These are phyloP conservation scores for Peromyscus maniculatus DNA, from an alignment of 2,113 vertebrate species.

Conservation along the genomic window DNA sequence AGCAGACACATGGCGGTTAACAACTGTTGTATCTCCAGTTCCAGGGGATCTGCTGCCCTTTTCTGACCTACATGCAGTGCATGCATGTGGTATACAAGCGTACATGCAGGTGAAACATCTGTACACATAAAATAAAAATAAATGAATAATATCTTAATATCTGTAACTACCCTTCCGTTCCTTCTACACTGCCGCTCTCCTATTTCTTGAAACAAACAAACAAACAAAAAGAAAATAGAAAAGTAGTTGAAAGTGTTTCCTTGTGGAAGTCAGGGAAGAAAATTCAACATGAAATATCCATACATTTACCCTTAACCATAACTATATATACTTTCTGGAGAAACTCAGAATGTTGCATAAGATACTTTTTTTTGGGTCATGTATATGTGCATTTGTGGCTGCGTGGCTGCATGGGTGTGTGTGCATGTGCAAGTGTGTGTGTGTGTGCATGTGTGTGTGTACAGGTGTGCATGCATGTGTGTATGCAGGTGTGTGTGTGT, in stretches of 20 bases:
- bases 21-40: not conserved
- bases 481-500: not conserved
- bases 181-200: not conserved
- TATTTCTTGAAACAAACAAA: not conserved
- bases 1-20: not conserved
- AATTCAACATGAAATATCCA: not conserved
- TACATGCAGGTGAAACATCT: not conserved
- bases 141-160: not conserved
- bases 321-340: not conserved
- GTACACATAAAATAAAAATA: not conserved
- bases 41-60: not conserved
- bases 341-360: not conserved
- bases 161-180: not conserved
- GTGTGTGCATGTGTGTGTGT: not conserved
- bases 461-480: not conserved
- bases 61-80: not conserved
- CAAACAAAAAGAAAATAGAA: not conserved
- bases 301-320: not conserved
- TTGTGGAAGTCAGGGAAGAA: not conserved
- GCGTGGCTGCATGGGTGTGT: not conserved
- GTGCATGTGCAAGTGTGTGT: not conserved
- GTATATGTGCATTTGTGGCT: not conserved
- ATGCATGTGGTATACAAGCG: not conserved
- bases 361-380: not conserved
- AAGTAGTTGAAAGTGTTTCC: conserved; percentile 32